Percentiles rank a stretch among this genome's conserved stretches.
phyloP scores from a whole-genome alignment of 2,888 invertebrate species.

The Leptogaster cylindrica region DNA sequence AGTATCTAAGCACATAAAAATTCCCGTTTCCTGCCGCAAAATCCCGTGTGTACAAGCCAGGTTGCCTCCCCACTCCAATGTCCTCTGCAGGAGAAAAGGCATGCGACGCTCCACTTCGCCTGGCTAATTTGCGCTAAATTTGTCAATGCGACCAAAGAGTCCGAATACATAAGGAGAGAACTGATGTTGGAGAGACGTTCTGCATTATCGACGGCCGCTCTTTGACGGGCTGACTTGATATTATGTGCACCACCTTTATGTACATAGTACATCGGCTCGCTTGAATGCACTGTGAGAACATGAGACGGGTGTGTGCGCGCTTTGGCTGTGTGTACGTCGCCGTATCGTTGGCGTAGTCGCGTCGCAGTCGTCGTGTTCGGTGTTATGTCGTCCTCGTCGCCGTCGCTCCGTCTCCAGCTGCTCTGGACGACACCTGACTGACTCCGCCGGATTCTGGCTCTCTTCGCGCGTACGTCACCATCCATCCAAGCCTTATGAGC shows the following conservation, averaged over 20 bases:
- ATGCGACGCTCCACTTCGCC: not conserved
- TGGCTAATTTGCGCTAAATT: not conserved
- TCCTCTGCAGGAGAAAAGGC: too few relatives aligned
- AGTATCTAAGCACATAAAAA: conserved; percentile 34
- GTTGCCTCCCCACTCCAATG: conserved; percentile 9
- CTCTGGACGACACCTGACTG: conserved; percentile 46
- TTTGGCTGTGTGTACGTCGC: not conserved
- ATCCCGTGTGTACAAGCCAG: not conserved
- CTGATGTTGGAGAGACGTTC: not conserved
- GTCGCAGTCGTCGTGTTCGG: conserved; percentile 14
- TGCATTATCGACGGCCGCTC: conserved; percentile 28
- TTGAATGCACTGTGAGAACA: not conserved
- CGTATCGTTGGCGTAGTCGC: conserved; percentile 8
- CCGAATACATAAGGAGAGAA: not conserved
- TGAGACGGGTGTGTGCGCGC: not conserved
- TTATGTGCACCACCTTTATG: too few relatives aligned
- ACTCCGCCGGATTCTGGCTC: conserved; percentile 42
- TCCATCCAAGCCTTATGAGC: conserved; percentile 28
- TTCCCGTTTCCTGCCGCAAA: not conserved
- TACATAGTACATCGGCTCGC: not conserved
- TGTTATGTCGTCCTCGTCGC: conserved; percentile 21
- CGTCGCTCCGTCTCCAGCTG: conserved; percentile 1
- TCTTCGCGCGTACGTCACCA: conserved; percentile 43
- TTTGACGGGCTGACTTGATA: not conserved
- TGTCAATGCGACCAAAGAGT: conserved; percentile 19